Base-by-base conservation (phyloP, 2,888 invertebrate species). In the Asteroscopus sphinx region DNA sequence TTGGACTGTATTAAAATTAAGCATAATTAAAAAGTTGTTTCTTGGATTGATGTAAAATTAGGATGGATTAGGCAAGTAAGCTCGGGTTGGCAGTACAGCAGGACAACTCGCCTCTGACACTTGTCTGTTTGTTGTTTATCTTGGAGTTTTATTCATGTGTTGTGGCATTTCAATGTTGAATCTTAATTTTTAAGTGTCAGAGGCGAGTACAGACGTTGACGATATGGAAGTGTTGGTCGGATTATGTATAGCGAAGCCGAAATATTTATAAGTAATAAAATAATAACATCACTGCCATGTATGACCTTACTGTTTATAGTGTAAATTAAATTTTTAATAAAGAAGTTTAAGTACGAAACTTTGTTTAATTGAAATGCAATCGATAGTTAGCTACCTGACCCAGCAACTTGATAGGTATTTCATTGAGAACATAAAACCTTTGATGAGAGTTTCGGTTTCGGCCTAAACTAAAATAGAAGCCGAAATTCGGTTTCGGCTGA, bases 291-390 rank as follows among this genome's bases (percentile, higher is more conserved):
- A 94, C 93, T 94, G 93, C 93, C 93, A 93, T 93, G 87, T 93
- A 92, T 89, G 93, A 92, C 93, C 92, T 92, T 94, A 93, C 91
- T 91, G 92, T 93, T 92, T 93, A 90, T 93, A 93, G 87, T 91
- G 84, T 93, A 92, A 91, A 89, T 89, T 89, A 91, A 78, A 90
- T 88, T 93, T 90, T 90, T 92, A 93, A 92, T 92, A 92, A 92
- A 92, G 82, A 84, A 87, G 86, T 84, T 86, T 81, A 87, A 83
- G 85, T 65, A 68, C 63, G 55, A 53, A 59, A 49, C 17, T 69
- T 73, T 77, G 77, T 77, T 63, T 63, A 55, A 61, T 55, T 40
- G 1, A 25, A 9, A 28, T 28, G 8, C 28, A 21, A 21, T 21
- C 17, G 1, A 21, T 21, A 21, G 6, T 21, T 6, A 21, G 21